Evolutionary conservation across 2,797 vertebrate species (phyloP), one percentile per base, ranked within the genome.

Genomic region (Falco naumanni): DNA sequence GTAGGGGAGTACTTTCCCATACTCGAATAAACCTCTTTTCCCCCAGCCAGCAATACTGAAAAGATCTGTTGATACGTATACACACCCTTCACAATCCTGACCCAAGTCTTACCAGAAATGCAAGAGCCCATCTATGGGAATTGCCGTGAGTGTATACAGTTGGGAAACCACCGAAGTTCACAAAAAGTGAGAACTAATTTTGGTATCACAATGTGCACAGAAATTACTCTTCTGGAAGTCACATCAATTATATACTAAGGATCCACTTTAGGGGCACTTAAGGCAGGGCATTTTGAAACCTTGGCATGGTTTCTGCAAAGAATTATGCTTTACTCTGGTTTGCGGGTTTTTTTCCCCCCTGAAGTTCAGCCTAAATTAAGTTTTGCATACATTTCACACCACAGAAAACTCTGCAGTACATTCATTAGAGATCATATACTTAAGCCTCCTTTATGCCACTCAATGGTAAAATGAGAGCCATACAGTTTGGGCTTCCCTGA

Each of bases 201-300:
- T 54, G n/a, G 4, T 37, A 8, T 4, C 3, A 2, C 3, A 4
- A 18, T 2, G 17, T 25, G 57, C 26, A 47, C 21, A 45, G 26
- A 28, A 51, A 3, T 22, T 8, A 45, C 39, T 47, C 48, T 57
- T 25, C n/a, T 34, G n/a, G 31, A 82, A 64, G 66, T 16, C n/a
- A 31, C 65, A 45, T 6, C 64, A 25, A 8, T 37, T 25, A 20
- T 6, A 39, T 10, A 29, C 18, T 6, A 61, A 12, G 28, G 63
- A 75, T 33, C n/a, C 69, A 41, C 48, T 10, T 56, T 21, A 53
- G 68, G 54, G 57, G 51, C 65, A 51, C 37, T 45, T 15, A 13
- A 31, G 68, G 28, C 71, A n/a, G 0, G 0, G 19, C 20, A 11
- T 48, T 64, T 7, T 14, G 43, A 64, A 75, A 88, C 64, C 26